Conservation (phyloP, 2,797 vertebrate genomes). For the Pterois miles region DNA sequence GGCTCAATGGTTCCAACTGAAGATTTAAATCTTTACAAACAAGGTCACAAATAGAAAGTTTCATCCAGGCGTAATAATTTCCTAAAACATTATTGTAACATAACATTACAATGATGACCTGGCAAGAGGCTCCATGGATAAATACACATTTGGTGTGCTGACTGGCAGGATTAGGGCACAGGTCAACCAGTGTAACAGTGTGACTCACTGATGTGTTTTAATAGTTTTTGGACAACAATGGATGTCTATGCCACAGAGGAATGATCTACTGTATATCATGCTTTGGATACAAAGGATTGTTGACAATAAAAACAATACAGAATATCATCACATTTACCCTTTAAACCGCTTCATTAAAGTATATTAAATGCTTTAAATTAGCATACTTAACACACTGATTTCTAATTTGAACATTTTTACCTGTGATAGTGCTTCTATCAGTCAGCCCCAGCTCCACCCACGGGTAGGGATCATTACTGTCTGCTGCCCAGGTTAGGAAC, state of each 20-base stretch:
- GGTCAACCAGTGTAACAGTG: not conserved
- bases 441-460: constrained; percentile 88
- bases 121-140: no score
- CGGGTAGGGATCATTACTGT: constrained; percentile 44
- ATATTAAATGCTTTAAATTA: not conserved
- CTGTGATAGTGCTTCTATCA: constrained; percentile 85
- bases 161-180: not conserved
- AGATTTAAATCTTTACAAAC: not conserved
- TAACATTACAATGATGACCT: no score
- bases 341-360: not conserved
- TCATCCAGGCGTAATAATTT: not conserved
- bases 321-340: not conserved
- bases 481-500: constrained; percentile 75
- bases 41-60: not conserved
- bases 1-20: not conserved
- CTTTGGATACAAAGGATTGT: not conserved
- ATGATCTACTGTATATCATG: not conserved
- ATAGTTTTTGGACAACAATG: not conserved
- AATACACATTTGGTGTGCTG: not conserved
- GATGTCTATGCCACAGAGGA: not conserved
- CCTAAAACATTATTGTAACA: not conserved
- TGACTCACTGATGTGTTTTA: not conserved
- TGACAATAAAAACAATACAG: not conserved
- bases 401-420: constrained; percentile 59
- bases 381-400: not conserved